Conservation (phyloP, 2,888 invertebrate genomes). For the Plebejus argus region DNA sequence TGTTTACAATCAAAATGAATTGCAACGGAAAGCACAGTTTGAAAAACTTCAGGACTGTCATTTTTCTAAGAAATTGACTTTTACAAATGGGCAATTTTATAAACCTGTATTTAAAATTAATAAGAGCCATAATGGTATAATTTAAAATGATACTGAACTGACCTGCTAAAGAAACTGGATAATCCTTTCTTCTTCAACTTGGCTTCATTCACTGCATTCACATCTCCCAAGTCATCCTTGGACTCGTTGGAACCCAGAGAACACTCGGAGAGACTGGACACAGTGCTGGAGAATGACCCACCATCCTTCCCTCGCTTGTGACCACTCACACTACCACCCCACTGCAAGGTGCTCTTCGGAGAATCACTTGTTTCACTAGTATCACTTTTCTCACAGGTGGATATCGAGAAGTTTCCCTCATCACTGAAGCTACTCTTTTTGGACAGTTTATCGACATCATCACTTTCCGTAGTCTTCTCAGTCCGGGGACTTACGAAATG, state of each 20-base stretch:
- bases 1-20: too few relatives aligned
- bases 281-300: conserved; percentile 85
- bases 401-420: conserved; percentile 75
- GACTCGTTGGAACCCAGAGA: conserved; percentile 83
- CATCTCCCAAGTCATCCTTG: conserved; percentile 65
- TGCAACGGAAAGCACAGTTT: too few relatives aligned
- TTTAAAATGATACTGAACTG: conserved; percentile 46
- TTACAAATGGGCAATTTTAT: too few relatives aligned
- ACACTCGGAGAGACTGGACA: conserved; percentile 86
- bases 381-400: conserved; percentile 77
- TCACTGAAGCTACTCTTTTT: conserved; percentile 79
- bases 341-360: conserved; percentile 74
- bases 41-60: too few relatives aligned
- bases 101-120: not conserved
- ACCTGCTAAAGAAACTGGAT: conserved; percentile 84
- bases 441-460: conserved; percentile 71
- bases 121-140: not conserved
- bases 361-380: conserved; percentile 78
- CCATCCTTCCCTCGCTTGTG: conserved; percentile 81
- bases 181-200: conserved; percentile 82
- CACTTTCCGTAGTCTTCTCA: conserved; percentile 59
- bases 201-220: conserved; percentile 57
- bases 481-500: conserved; percentile 81
- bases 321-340: conserved; percentile 72
- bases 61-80: too few relatives aligned